Percentiles rank a stretch among this genome's conserved stretches.
These are phyloP conservation scores for Drosophila novamexicana DNA, from an alignment of 1,140 invertebrate genomes.

Conservation along the genomic window DNA sequence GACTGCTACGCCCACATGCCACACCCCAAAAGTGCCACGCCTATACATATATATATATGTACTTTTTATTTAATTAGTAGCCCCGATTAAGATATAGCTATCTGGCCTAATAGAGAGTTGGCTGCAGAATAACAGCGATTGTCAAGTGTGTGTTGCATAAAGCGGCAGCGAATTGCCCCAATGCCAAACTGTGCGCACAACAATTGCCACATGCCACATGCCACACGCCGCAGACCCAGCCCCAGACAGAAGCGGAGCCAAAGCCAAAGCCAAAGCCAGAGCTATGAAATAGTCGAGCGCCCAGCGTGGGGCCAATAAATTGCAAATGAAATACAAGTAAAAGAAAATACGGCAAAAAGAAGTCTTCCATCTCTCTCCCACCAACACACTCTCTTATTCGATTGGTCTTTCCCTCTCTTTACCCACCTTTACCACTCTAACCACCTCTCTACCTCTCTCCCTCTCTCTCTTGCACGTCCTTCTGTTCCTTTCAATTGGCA, in stretches of 20 bases:
- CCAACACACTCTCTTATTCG: not conserved
- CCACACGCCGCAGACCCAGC: not conserved
- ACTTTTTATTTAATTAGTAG: not conserved
- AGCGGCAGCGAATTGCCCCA: not conserved
- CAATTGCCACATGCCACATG: not conserved
- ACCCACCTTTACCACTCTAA: not conserved
- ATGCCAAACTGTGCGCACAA: conserved; percentile 1
- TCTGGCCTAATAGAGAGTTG: no score
- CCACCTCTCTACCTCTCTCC: not conserved
- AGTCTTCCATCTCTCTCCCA: not conserved
- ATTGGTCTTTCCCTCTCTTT: not conserved
- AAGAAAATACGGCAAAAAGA: conserved; percentile 3
- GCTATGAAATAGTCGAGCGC: conserved; percentile 6
- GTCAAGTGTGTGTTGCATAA: not conserved
- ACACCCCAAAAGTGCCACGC: not conserved
- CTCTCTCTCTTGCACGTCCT: not conserved
- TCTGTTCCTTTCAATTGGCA: not conserved
- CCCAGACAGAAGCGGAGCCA: not conserved
- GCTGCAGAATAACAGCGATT: no score
- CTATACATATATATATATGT: not conserved
- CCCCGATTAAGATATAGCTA: no score
- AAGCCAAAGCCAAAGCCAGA: not conserved
- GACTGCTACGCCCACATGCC: not conserved
- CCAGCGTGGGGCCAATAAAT: conserved; percentile 53
- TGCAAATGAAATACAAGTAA: conserved; percentile 56